Base-by-base conservation (phyloP, 2,113 vertebrate species). In the Ameiurus melas region DNA sequence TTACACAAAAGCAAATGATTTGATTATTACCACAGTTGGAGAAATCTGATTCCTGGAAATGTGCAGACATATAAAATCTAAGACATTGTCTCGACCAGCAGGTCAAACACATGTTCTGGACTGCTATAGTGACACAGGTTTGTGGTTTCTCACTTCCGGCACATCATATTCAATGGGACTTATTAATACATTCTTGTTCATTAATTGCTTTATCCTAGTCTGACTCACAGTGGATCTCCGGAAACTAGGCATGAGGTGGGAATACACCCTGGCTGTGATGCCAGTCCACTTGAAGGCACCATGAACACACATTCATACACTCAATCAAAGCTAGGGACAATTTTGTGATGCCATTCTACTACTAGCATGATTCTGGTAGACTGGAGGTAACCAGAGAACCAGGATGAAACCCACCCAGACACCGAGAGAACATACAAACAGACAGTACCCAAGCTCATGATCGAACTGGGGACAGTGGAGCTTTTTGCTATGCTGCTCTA, bases 41-140 rank as follows among this genome's bases (percentile, higher is more conserved):
- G 36, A 86, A 75, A 60, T 20, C 55, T 20, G 30, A 30, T 84
- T 84, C 62, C 36, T 60, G 85, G 30, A 86, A 75, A 75, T n/a
- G 25, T 43, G 57, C 85, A 73, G 7, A 70, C 33, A 62, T 36
- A 85, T 85, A 62, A 86, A 30, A 77, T 47, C 71, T 47, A 86
- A 60, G 25, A 70, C 19, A 58, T 17, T 33, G 51, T 51, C 68
- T 53, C 73, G 66, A 55, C 19, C n/a, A 33, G 66, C 19, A 17
- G 39, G 57, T 4, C 27, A 27, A 66, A 64, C 6, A 51, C 2
- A 68, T 47, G 39, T 68, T 10, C 43, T 70, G 13, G 43, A 77
- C 12, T 4, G 17, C 27, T 53, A 53, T 6, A 30, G 51, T 47
- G 43, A 17, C 17, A 33, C 19, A 33, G n/a, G 9, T 22, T 55